Percentiles rank a stretch among this genome's conserved stretches.
These are phyloP conservation scores for Cladopsammia gracilis DNA, from an alignment of 64 coral and sea anemone genomes.

Conservation along the genomic window DNA sequence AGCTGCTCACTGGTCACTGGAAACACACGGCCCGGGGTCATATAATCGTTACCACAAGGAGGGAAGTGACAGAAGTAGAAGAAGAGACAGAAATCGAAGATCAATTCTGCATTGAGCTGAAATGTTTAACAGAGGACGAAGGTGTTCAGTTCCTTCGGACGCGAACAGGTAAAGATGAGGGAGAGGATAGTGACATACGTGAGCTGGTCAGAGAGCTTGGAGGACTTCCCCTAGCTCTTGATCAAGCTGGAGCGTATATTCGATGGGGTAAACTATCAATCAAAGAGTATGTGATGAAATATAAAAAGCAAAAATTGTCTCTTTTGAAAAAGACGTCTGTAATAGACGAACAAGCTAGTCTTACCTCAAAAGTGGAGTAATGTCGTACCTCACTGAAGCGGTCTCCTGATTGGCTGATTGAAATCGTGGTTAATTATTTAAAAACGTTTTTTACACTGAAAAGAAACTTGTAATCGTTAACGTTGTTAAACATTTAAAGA, in stretches of 20 bases:
- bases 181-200: background rate
- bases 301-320: constrained; percentile 57
- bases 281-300: constrained; percentile 62
- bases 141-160: constrained; percentile 48
- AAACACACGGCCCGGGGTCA: constrained; percentile 66
- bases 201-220: constrained; percentile 53
- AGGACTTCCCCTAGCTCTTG: constrained; percentile 77
- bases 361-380: too few species aligned
- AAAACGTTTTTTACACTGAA: too few species aligned
- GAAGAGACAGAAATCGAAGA: constrained; percentile 53
- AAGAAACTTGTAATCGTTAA: too few species aligned
- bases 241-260: constrained; percentile 79
- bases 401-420: too few species aligned
- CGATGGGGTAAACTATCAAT: constrained; percentile 27
- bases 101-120: constrained; percentile 63
- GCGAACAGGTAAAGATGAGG: constrained; percentile 20
- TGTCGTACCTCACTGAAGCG: too few species aligned
- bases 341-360: too few species aligned
- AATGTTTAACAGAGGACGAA: constrained; percentile 49
- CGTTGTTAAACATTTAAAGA: too few species aligned
- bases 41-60: constrained; percentile 68
- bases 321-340: constrained; percentile 63
- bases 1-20: constrained; percentile 66
- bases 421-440: too few species aligned
- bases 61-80: constrained; percentile 50